A percentile compares a stretch with the other conserved stretches of the same genome.
Evolutionary conservation across 1,140 invertebrate genomes (phyloP).

Genomic region (Papilio polyxenes): DNA sequence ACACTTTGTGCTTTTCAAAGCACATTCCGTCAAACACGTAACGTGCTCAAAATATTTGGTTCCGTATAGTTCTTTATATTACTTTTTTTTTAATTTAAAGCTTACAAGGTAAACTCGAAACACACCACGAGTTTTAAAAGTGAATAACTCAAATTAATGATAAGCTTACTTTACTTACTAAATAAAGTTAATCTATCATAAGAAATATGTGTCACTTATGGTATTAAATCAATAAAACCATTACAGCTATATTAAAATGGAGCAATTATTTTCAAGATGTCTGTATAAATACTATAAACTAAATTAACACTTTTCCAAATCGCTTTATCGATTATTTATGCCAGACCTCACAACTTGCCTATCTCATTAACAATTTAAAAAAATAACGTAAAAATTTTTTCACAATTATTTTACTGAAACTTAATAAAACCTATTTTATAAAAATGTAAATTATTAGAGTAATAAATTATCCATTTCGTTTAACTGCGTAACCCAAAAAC

Average conservation of each 20-base stretch:
- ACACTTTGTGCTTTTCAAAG: slow-evolving; percentile 29
- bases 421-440: neutral
- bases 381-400: neutral
- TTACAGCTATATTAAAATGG: no score
- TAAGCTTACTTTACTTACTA: no score
- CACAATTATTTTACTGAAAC: neutral
- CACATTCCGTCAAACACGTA: slow-evolving; percentile 19
- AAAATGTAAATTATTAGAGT: neutral
- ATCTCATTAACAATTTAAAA: neutral
- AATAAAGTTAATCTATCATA: no score
- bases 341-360: neutral
- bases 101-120: no score
- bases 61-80: neutral
- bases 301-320: no score
- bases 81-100: neutral
- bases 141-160: no score
- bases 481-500: slow-evolving; percentile 33
- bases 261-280: no score
- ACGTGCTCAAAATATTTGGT: neutral
- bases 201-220: no score
- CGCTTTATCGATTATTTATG: neutral
- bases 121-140: no score
- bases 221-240: no score
- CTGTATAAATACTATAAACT: no score
- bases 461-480: neutral